A percentile compares a stretch with the other conserved stretches of the same genome.
Evolutionary conservation across 2,113 vertebrate species (phyloP).

Genomic region (Blennius ocellaris): DNA sequence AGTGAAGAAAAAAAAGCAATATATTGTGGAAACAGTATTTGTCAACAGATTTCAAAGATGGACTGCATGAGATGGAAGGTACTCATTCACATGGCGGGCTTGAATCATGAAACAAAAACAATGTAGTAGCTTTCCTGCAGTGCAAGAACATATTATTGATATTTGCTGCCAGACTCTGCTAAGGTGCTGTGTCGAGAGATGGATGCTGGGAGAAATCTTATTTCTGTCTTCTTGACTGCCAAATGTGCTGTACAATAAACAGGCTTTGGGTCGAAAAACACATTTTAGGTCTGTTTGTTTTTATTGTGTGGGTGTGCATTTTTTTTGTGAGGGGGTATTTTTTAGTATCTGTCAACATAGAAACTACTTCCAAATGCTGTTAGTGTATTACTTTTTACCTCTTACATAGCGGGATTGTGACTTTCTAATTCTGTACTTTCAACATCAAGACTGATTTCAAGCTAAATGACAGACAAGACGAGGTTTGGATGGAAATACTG

Average conservation of each 20-base stretch:
- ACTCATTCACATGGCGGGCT: no score
- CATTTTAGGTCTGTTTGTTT: slow-evolving; percentile 4
- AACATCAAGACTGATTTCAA: no score
- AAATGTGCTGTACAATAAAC: slow-evolving; percentile 73
- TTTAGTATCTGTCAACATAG: no score
- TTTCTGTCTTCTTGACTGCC: slow-evolving; percentile 68
- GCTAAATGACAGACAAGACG: no score
- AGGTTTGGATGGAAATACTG: no score
- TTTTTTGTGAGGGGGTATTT: no score
- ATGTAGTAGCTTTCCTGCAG: slow-evolving; percentile 4
- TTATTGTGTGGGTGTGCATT: not conserved
- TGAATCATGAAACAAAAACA: no score
- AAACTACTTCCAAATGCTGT: no score
- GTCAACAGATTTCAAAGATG: not conserved
- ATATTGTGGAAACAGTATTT: slow-evolving; percentile 57
- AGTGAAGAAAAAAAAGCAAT: slow-evolving; percentile 41
- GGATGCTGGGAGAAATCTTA: not conserved
- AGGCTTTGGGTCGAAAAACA: slow-evolving; percentile 29
- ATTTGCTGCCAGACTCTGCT: slow-evolving; percentile 46
- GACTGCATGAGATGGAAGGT: not conserved
- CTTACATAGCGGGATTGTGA: no score
- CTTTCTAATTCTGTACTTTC: no score
- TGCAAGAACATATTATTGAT: slow-evolving; percentile 8
- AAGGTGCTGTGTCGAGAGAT: not conserved
- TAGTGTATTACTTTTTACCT: no score